Conservation (phyloP, 2,888 invertebrate genomes). For the Drosophila nigricruria region DNA sequence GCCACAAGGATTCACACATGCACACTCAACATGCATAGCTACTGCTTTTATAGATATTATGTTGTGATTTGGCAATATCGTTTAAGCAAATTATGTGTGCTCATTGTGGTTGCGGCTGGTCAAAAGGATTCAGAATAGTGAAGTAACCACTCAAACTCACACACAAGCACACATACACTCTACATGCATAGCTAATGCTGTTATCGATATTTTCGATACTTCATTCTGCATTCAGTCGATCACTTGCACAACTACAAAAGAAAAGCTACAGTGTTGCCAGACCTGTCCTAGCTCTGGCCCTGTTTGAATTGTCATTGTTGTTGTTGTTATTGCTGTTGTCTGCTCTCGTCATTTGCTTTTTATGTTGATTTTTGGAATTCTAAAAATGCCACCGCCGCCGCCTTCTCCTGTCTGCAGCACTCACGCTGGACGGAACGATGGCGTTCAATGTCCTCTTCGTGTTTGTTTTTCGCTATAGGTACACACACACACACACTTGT, state of each 20-base stretch:
- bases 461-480: conserved; percentile 33
- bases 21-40: too few relatives aligned
- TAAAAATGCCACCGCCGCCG: conserved; percentile 60
- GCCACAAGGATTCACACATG: too few relatives aligned
- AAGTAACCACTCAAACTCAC: too few relatives aligned
- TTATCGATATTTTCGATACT: background rate
- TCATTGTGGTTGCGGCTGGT: background rate
- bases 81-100: background rate
- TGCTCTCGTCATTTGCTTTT: conserved; percentile 53
- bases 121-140: background rate
- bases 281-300: conserved; percentile 30
- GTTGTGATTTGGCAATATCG: conserved; percentile 1
- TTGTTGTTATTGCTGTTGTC: conserved; percentile 43
- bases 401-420: conserved; percentile 45
- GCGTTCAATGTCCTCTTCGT: conserved; percentile 52
- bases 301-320: conserved; percentile 32
- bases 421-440: conserved; percentile 20
- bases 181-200: background rate
- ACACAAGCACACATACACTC: too few relatives aligned
- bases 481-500: conserved; percentile 7
- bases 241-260: conserved; percentile 11
- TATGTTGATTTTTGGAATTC: conserved; percentile 72
- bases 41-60: background rate
- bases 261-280: conserved; percentile 40
- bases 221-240: conserved; percentile 16